phyloP scores from a whole-genome alignment of 1,140 invertebrate species.

The Chelonus insularis region DNA sequence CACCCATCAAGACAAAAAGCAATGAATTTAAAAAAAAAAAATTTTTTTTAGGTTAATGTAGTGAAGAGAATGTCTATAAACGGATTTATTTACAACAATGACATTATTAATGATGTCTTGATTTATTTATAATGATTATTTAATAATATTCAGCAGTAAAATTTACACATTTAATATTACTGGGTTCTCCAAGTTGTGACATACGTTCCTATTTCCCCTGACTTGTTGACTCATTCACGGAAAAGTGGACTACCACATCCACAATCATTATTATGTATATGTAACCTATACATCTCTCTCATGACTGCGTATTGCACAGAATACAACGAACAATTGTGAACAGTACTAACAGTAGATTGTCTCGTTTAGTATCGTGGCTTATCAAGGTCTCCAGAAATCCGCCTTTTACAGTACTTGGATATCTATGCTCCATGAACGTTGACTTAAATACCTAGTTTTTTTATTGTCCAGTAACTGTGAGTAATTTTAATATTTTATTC shows the following conservation, averaged over 20 bases:
- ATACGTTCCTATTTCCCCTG: slow-evolving; percentile 1
- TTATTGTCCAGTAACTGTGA: background rate
- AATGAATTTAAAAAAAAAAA: no score
- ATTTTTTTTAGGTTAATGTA: no score
- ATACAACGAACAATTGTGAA: background rate
- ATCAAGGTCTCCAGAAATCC: slow-evolving; percentile 8
- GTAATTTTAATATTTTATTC: background rate
- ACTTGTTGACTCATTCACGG: slow-evolving; percentile 8
- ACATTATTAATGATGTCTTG: no score
- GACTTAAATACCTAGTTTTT: slow-evolving; percentile 15
- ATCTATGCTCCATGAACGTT: slow-evolving; percentile 22
- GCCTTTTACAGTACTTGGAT: slow-evolving; percentile 12
- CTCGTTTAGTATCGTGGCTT: background rate
- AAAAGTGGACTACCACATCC: background rate
- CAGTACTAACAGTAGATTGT: background rate
- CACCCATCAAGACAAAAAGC: no score
- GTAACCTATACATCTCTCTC: no score
- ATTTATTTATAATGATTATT: no score
- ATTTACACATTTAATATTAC: background rate
- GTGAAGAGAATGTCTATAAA: no score
- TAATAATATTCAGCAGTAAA: no score
- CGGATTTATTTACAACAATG: no score
- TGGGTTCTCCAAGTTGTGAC: background rate
- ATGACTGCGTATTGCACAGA: background rate
- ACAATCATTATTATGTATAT: no score